Evolutionary conservation across 2,888 invertebrate genomes (phyloP).

Genomic region (Perizoma affinitatum): DNA sequence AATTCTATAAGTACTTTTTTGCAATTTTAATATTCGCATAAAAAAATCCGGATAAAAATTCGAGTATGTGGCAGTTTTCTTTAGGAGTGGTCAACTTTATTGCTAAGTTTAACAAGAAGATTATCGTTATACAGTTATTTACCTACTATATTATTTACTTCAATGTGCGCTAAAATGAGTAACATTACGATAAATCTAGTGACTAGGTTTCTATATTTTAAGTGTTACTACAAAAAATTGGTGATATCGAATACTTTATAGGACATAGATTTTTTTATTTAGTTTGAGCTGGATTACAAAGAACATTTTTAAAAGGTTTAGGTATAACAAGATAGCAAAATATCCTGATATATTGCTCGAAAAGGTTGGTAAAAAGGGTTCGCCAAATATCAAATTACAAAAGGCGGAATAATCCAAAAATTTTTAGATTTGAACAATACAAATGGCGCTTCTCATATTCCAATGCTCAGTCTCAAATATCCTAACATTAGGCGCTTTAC

Average conservation of each 20-base stretch:
- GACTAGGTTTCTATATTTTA: conserved; percentile 45
- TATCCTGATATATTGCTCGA: conserved; percentile 33
- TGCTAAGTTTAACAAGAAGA: conserved; percentile 39
- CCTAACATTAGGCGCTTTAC: conserved; percentile 34
- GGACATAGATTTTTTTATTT: conserved; percentile 18
- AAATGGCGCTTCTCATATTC: conserved; percentile 26
- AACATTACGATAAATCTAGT: conserved; percentile 40
- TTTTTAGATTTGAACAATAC: conserved; percentile 8
- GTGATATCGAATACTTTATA: conserved; percentile 34
- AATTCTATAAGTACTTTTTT: conserved; percentile 34
- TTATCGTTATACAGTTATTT: conserved; percentile 21
- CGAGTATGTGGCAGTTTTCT: conserved; percentile 74
- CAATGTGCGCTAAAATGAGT: conserved; percentile 57
- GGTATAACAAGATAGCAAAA: conserved; percentile 29
- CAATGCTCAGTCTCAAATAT: conserved; percentile 40
- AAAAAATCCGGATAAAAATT: conserved; percentile 66
- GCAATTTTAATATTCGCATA: conserved; percentile 45
- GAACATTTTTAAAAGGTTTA: conserved; percentile 29
- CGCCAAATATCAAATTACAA: conserved; percentile 22
- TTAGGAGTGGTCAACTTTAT: conserved; percentile 54
- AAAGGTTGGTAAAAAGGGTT: conserved; percentile 20
- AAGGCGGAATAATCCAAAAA: conserved; percentile 24
- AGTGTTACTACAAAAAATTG: conserved; percentile 44
- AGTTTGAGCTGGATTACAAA: conserved; percentile 30
- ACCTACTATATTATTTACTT: conserved; percentile 24